Evolutionary conservation across 2,113 vertebrate species (phyloP).

Genomic region (Lophius piscatorius): DNA sequence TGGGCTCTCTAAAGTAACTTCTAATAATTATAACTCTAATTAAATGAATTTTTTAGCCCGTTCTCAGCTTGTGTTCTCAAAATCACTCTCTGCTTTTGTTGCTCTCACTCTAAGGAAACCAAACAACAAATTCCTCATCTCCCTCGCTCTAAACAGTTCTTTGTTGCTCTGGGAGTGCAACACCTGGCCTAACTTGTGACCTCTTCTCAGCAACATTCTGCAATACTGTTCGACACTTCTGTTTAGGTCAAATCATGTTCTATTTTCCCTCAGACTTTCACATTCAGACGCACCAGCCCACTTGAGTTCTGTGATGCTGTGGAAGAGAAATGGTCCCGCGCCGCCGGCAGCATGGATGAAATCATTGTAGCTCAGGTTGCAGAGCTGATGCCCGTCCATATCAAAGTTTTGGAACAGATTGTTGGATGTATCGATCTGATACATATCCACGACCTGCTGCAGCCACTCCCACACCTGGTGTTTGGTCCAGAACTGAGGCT

Average conservation of each 20-base stretch:
- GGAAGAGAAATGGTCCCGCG: slow-evolving; percentile 89
- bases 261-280: slow-evolving; percentile 5
- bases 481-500: slow-evolving; percentile 95
- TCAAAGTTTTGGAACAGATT: slow-evolving; percentile 96
- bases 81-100: slow-evolving; percentile 50
- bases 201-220: slow-evolving; percentile 21
- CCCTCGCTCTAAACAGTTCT: slow-evolving; percentile 23
- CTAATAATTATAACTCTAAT: slow-evolving; percentile 17
- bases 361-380: slow-evolving; percentile 90
- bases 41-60: slow-evolving; percentile 4
- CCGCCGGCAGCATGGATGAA: slow-evolving; percentile 89
- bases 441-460: slow-evolving; percentile 94
- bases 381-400: slow-evolving; percentile 91
- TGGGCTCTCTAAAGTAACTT: not conserved
- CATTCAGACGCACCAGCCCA: slow-evolving; percentile 83
- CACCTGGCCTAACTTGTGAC: slow-evolving; percentile 30
- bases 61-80: slow-evolving; percentile 28
- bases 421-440: slow-evolving; percentile 92
- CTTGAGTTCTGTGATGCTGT: slow-evolving; percentile 90
- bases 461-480: slow-evolving; percentile 99
- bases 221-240: too few relatives aligned
- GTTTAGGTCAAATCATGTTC: too few relatives aligned
- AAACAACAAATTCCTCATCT: slow-evolving; percentile 61
- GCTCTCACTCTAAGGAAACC: slow-evolving; percentile 29
- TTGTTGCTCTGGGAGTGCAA: slow-evolving; percentile 14